phyloP scores from a whole-genome alignment of 2,113 vertebrate species.

The Rhodinocichla rosea region DNA sequence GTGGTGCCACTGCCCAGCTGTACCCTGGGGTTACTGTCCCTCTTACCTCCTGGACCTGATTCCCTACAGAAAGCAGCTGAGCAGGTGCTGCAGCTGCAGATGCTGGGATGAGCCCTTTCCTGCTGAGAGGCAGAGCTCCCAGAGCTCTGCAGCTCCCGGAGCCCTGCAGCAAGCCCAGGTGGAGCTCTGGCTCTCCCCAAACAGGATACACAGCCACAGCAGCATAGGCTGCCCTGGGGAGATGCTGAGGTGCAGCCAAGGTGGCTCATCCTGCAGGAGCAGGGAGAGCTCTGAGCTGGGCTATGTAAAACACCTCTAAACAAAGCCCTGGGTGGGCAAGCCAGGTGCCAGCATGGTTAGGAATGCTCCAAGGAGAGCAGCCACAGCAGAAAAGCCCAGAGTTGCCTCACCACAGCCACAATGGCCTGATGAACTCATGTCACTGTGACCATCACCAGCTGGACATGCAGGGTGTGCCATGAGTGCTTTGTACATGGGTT shows the following conservation, averaged over 20 bases:
- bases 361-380: not conserved
- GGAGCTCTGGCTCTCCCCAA: not conserved
- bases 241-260: not conserved
- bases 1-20: not conserved
- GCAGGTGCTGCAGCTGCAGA: not conserved
- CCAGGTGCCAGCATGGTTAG: not conserved
- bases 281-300: not conserved
- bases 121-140: not conserved
- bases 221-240: not conserved
- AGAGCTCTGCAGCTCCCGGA: not conserved
- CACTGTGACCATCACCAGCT: not conserved
- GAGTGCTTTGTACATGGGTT: not conserved
- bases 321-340: not conserved
- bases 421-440: not conserved
- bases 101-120: not conserved
- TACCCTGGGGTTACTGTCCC: not conserved
- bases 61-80: not conserved
- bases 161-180: not conserved
- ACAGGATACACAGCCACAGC: not conserved
- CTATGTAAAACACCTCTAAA: not conserved
- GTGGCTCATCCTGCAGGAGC: not conserved
- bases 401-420: not conserved
- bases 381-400: not conserved
- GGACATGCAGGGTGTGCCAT: not conserved
- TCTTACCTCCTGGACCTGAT: rapidly evolving